A percentile compares a stretch with the other conserved stretches of the same genome.
These are phyloP conservation scores for Myiozetetes cayanensis DNA, from an alignment of 2,113 vertebrate species.

Conservation along the genomic window DNA sequence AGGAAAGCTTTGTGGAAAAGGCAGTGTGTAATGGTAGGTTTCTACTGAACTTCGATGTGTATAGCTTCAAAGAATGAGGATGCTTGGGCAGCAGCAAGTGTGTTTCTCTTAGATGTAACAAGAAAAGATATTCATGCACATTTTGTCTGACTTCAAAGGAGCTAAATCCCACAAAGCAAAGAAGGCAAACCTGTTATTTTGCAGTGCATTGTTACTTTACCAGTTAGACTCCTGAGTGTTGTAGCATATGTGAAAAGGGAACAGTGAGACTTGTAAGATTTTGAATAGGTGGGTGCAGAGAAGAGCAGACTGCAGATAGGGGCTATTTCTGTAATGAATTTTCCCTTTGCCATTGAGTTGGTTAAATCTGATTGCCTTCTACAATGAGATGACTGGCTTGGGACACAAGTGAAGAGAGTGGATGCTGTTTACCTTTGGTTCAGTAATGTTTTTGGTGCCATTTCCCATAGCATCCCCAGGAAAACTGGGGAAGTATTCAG, in stretches of 20 bases:
- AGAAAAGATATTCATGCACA: neutral
- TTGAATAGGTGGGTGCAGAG: neutral
- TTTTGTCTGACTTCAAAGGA: slow-evolving; percentile 9
- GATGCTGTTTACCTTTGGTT: neutral
- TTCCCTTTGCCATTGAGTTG: neutral
- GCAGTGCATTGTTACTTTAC: neutral
- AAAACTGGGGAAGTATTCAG: neutral
- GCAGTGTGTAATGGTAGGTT: neutral
- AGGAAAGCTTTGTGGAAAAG: neutral
- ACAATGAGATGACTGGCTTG: neutral
- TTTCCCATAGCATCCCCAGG: neutral
- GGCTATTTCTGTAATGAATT: neutral
- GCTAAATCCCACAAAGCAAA: neutral
- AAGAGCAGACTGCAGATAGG: neutral
- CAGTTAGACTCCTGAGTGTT: neutral
- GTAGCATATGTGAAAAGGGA: neutral
- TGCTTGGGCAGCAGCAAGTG: slow-evolving; percentile 1
- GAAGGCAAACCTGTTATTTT: neutral
- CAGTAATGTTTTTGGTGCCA: neutral
- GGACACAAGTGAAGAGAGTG: neutral
- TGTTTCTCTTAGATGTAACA: neutral
- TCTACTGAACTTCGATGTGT: slow-evolving; percentile 27
- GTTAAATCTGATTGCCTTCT: neutral
- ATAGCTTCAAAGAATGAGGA: slow-evolving; percentile 19
- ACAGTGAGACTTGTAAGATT: neutral